These are phyloP conservation scores for Syngnathus typhle DNA, from an alignment of 2,113 vertebrate species.

Conservation along the genomic window DNA sequence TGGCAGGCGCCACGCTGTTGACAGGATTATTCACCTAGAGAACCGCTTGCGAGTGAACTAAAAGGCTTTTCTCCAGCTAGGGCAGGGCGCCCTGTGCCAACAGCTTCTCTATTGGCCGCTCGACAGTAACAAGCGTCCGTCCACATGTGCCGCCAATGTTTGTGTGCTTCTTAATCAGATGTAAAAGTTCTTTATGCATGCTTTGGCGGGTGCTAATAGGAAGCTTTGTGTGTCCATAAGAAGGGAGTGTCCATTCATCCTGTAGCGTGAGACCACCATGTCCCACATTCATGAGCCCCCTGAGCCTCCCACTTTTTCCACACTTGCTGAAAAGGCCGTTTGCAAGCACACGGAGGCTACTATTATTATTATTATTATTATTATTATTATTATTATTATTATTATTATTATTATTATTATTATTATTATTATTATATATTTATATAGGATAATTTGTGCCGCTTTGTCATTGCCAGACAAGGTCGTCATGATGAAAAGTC, in stretches of 20 bases:
- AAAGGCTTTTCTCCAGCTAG: slow-evolving; percentile 45
- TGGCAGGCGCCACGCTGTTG: slow-evolving; percentile 32
- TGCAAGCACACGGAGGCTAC: slow-evolving; percentile 8
- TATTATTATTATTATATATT: no score
- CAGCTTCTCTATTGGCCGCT: slow-evolving; percentile 29
- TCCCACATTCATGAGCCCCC: slow-evolving; percentile 15
- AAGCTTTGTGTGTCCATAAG: slow-evolving; percentile 15
- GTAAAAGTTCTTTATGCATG: slow-evolving; percentile 30
- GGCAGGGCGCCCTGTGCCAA: slow-evolving; percentile 36
- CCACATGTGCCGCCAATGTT: slow-evolving; percentile 42
- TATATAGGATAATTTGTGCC: not conserved
- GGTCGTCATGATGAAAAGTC: not conserved
- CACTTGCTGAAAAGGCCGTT: slow-evolving; percentile 26
- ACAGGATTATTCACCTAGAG: slow-evolving; percentile 54
- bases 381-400: no score
- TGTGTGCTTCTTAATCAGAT: slow-evolving; percentile 15
- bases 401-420: no score
- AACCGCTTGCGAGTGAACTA: slow-evolving; percentile 45
- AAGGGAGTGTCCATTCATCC: slow-evolving; percentile 8
- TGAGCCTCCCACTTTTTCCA: slow-evolving; percentile 25
- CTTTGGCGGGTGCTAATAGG: slow-evolving; percentile 26
- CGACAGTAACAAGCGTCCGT: slow-evolving; percentile 33
- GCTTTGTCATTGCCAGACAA: not conserved
- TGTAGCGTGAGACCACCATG: slow-evolving; percentile 17
- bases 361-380: no score